Evolutionary conservation across 2,113 vertebrate genomes (phyloP), one percentile per base, ranked within the genome.

Genomic region (Orientallactaga bullata): DNA sequence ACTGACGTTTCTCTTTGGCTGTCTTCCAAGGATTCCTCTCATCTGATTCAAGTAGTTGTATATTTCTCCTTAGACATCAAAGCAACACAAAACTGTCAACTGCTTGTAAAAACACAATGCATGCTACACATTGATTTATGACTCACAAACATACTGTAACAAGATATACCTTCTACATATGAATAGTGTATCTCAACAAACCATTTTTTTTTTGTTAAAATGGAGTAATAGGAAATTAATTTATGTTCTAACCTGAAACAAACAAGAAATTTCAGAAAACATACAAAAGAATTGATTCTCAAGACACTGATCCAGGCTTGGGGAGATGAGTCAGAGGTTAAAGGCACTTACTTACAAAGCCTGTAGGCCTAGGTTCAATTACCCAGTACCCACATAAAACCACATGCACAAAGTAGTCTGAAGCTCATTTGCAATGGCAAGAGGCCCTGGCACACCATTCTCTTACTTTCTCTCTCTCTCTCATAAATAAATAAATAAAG

Each of bases 131-230:
- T 32, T 77, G 37, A 90, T 66, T 85, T 93, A 76, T 93, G 42
- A 20, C 24, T 71, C 66, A 84, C 5, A 69, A 84, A 60, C 58
- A 80, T 68, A 76, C 18, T 69, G 86, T 73, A 76, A 76, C 73
- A 84, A 72, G 11, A 35, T 79, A 60, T 10, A 2, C 77, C 94
- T 94, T 90, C 66, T 84, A 72, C 66, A 42, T 63, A 18, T 76
- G 18, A 74, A 18, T 16, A 90, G 13, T 90, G 21, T 71, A 79
- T 86, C 39, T 83, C 42, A 78, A 37, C 30, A 58, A 0, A 61
- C 13, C 26, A 71, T 91, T 87, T 69, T 37, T 91, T 87, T 69
- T 37, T 74, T 71, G 26, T 51, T 51, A 89, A 95, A 79, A 83
- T 73, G 47, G 20, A 83, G 37, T 17, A 88, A 88, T 11, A 73